Percentiles rank a stretch among this genome's conserved stretches.
Evolutionary conservation across 92 coral and sea anemone species (phyloP).

Genomic region (Parazoanthus darwini): DNA sequence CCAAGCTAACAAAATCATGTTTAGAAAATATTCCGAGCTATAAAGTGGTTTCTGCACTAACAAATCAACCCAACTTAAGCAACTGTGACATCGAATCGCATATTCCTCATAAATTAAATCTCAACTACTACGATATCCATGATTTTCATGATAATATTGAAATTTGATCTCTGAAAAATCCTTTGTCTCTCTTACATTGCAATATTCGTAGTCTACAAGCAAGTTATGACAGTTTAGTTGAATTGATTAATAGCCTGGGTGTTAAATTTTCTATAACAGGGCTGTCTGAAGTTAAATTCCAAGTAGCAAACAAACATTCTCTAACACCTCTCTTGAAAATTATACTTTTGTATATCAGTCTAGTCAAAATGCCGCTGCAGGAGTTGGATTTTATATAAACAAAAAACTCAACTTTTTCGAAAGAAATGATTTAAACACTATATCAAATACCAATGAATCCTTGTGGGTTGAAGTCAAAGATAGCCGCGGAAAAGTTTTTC

Average conservation of each 20-base stretch:
- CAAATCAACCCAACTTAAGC: constrained; percentile 1
- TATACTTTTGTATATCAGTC: constrained; percentile 27
- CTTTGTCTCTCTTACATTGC: constrained; percentile 31
- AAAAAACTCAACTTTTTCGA: constrained; percentile 3
- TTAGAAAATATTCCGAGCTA: background rate
- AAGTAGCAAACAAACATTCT: background rate
- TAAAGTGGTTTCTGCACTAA: background rate
- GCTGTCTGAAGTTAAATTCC: constrained; percentile 27
- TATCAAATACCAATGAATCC: background rate
- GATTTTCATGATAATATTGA: constrained; percentile 26
- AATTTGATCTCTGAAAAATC: background rate
- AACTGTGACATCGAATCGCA: constrained; percentile 33
- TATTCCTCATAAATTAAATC: constrained; percentile 20
- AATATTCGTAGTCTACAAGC: constrained; percentile 36
- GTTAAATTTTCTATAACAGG: constrained; percentile 26
- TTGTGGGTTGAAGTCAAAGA: background rate
- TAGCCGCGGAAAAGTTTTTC: background rate
- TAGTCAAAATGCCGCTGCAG: constrained; percentile 17
- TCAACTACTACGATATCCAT: constrained; percentile 25
- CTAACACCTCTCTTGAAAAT: background rate
- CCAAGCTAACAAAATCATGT: too few species aligned
- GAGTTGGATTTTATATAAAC: constrained; percentile 30
- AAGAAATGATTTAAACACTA: background rate
- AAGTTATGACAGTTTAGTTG: constrained; percentile 21
- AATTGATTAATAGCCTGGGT: background rate